phyloP scores from a whole-genome alignment of 1,140 invertebrate species.

The Orius insidiosus region DNA sequence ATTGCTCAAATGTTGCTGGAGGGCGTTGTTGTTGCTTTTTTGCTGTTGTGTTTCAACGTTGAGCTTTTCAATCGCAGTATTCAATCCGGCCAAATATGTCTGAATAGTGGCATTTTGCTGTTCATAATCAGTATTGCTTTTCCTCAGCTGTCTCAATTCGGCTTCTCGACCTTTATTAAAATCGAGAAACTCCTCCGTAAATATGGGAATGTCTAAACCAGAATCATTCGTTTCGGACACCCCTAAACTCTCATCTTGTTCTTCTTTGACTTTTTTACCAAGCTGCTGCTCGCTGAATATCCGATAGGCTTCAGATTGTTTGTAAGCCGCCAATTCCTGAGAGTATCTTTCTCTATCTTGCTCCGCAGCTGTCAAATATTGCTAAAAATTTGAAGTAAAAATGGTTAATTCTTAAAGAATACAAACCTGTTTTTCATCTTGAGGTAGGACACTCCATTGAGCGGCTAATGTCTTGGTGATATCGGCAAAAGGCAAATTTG shows the following conservation, averaged over 20 bases:
- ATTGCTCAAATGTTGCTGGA: constrained; percentile 58
- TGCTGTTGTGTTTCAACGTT: constrained; percentile 61
- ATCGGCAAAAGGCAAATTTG: constrained; percentile 67
- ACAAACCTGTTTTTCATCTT: constrained; percentile 63
- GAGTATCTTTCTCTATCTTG: constrained; percentile 76
- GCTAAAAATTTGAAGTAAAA: constrained; percentile 28
- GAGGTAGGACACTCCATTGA: constrained; percentile 74
- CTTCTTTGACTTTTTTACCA: constrained; percentile 37
- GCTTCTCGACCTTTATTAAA: constrained; percentile 85
- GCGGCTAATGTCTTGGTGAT: constrained; percentile 75
- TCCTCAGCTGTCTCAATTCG: constrained; percentile 72
- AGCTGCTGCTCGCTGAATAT: constrained; percentile 50
- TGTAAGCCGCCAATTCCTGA: constrained; percentile 72
- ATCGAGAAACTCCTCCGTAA: constrained; percentile 90
- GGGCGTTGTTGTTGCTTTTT: constrained; percentile 51
- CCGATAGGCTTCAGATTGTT: constrained; percentile 75
- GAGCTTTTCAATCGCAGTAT: constrained; percentile 52
- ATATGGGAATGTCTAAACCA: constrained; percentile 82
- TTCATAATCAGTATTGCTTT: constrained; percentile 84
- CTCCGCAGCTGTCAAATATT: constrained; percentile 80
- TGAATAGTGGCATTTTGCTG: constrained; percentile 86
- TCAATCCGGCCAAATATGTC: constrained; percentile 83
- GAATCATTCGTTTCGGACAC: constrained; percentile 32
- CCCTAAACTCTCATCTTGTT: constrained; percentile 24
- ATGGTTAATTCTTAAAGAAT: neutral